A percentile compares a stretch with the other conserved stretches of the same genome.
These are phyloP conservation scores for Hypselothyrea guttata DNA, from an alignment of 2,888 invertebrate genomes.

Conservation along the genomic window DNA sequence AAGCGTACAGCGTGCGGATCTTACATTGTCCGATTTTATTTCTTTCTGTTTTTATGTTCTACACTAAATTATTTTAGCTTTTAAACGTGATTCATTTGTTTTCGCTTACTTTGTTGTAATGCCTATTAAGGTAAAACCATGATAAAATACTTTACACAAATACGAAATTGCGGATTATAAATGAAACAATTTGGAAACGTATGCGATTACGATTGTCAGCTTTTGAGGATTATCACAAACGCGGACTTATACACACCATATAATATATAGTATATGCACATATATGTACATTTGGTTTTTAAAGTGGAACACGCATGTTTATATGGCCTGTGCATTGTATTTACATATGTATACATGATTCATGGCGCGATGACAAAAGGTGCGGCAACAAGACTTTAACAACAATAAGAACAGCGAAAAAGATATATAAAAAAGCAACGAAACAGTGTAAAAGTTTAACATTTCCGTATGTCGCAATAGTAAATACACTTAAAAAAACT, in stretches of 20 bases:
- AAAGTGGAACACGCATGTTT: conserved; percentile 72
- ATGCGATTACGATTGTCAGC: conserved; percentile 10
- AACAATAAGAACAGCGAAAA: conserved; percentile 13
- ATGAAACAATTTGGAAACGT: conserved; percentile 31
- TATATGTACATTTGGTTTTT: conserved; percentile 40
- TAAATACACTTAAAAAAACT: conserved; percentile 25
- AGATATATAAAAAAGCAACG: conserved; percentile 21
- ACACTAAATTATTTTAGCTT: conserved; percentile 15
- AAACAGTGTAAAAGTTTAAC: conserved; percentile 7
- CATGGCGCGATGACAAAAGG: conserved; percentile 65
- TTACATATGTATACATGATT: conserved; percentile 62
- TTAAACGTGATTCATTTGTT: conserved; percentile 31
- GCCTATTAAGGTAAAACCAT: conserved; percentile 37
- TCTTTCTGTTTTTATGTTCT: conserved; percentile 3
- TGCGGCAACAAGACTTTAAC: conserved; percentile 52
- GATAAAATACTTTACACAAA: conserved; percentile 28
- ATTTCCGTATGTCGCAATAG: neutral
- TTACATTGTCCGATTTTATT: conserved; percentile 5
- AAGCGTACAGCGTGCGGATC: too few species aligned
- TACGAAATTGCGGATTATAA: conserved; percentile 50
- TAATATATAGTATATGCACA: conserved; percentile 13
- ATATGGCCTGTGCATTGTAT: conserved; percentile 34
- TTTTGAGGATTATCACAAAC: conserved; percentile 19
- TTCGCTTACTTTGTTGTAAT: conserved; percentile 17
- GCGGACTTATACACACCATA: too few species aligned